These are phyloP conservation scores for Sinocyclocheilus grahami DNA, from an alignment of 2,113 vertebrate genomes.

Conservation along the genomic window DNA sequence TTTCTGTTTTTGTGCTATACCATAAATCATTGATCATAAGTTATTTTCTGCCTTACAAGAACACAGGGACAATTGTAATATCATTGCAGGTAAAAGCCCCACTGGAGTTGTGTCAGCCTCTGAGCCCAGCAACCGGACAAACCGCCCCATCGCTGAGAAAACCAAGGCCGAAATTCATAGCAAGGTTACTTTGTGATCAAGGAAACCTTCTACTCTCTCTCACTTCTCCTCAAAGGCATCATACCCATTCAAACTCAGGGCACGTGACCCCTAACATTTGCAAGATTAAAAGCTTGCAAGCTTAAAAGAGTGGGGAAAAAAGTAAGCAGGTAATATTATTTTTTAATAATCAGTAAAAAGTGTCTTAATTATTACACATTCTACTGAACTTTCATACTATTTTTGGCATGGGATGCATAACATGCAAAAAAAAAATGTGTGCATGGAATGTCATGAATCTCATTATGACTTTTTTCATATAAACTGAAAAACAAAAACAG, in stretches of 20 bases:
- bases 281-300: background rate
- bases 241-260: background rate
- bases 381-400: background rate
- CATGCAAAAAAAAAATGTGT: background rate
- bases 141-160: slow-evolving; percentile 60
- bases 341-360: background rate
- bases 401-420: background rate
- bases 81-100: slow-evolving; percentile 72
- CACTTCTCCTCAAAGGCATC: background rate
- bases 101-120: too few relatives aligned
- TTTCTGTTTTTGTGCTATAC: background rate
- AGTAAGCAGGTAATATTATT: background rate
- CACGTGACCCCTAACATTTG: background rate
- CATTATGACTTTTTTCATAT: too few relatives aligned
- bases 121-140: slow-evolving; percentile 51
- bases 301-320: background rate
- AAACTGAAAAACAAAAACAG: too few relatives aligned
- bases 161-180: slow-evolving; percentile 65
- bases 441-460: background rate
- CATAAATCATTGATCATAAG: background rate
- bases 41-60: background rate
- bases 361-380: background rate
- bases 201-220: slow-evolving; percentile 40
- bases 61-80: background rate
- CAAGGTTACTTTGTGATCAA: slow-evolving; percentile 78